Conservation (phyloP, 2,888 invertebrate species). For the Amiota minor region DNA sequence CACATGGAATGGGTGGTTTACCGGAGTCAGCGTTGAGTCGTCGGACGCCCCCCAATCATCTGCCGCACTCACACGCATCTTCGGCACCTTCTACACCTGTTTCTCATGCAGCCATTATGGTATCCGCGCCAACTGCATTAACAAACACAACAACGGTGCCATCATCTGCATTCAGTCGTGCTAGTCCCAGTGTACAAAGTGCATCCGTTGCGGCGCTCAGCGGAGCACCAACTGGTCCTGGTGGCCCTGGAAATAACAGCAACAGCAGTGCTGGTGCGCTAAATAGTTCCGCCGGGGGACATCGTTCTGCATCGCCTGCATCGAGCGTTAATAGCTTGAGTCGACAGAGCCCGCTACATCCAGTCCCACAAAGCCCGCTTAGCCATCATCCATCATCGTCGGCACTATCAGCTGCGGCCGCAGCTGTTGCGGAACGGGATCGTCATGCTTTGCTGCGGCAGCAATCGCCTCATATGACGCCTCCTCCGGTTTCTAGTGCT, state of each 20-base stretch:
- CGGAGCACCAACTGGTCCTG: constrained; percentile 36
- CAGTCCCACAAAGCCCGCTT: constrained; percentile 72
- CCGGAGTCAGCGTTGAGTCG: constrained; percentile 70
- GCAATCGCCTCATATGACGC: constrained; percentile 74
- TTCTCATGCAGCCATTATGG: constrained; percentile 50
- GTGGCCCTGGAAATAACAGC: constrained; percentile 50
- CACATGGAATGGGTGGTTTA: constrained; percentile 67
- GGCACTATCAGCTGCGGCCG: constrained; percentile 73
- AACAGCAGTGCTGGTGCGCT: constrained; percentile 51
- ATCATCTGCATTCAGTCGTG: constrained; percentile 73
- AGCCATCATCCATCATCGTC: constrained; percentile 73
- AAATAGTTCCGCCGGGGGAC: constrained; percentile 62
- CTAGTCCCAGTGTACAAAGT: constrained; percentile 73
- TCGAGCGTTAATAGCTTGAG: constrained; percentile 70
- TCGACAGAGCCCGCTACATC: constrained; percentile 73
- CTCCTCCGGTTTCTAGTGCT: constrained; percentile 74
- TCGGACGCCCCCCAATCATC: constrained; percentile 70
- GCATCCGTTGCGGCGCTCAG: constrained; percentile 52
- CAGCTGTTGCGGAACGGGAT: constrained; percentile 73
- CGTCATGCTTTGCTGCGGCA: constrained; percentile 72
- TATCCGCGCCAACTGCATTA: constrained; percentile 46
- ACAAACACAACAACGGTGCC: constrained; percentile 69
- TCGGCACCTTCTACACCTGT: constrained; percentile 54
- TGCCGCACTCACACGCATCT: constrained; percentile 68
- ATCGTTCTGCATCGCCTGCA: constrained; percentile 72